Evolutionary conservation across 2,797 vertebrate species (phyloP).

Genomic region (Melanotaenia parkinsoni): DNA sequence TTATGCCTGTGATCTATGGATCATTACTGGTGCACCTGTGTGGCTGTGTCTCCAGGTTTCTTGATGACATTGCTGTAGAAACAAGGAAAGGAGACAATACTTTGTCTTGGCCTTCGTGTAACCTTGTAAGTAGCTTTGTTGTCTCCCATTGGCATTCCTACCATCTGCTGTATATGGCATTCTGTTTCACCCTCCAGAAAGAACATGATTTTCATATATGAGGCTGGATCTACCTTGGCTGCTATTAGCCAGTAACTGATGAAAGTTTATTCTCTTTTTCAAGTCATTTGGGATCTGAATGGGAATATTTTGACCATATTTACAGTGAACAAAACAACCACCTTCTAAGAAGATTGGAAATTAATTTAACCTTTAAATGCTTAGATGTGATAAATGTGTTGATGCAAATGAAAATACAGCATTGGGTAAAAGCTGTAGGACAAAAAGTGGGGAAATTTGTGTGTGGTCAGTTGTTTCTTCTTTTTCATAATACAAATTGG

Average conservation of each 20-base stretch:
- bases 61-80: slow-evolving; percentile 25
- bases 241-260: background rate
- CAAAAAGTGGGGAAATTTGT: too few relatives aligned
- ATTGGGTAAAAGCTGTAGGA: too few relatives aligned
- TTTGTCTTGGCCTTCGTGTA: slow-evolving; percentile 54
- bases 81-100: slow-evolving; percentile 21
- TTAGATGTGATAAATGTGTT: too few relatives aligned
- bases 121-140: slow-evolving; percentile 62
- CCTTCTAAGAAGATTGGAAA: background rate
- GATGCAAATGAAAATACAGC: too few relatives aligned
- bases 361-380: background rate
- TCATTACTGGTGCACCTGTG: background rate
- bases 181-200: slow-evolving; percentile 52
- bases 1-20: background rate
- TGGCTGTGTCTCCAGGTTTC: slow-evolving; percentile 2
- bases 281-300: background rate
- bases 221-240: background rate
- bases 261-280: background rate
- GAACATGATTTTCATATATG: slow-evolving; percentile 30
- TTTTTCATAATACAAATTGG: too few relatives aligned
- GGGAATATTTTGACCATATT: background rate
- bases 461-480: too few relatives aligned
- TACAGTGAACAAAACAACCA: background rate
- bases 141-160: slow-evolving; percentile 59
- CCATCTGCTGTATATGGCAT: slow-evolving; percentile 63